A percentile compares a stretch with the other conserved stretches of the same genome.
Evolutionary conservation across 37 sponge, comb jelly and placozoan species (phyloP).

Genomic region (Hexactinellida sp.): DNA sequence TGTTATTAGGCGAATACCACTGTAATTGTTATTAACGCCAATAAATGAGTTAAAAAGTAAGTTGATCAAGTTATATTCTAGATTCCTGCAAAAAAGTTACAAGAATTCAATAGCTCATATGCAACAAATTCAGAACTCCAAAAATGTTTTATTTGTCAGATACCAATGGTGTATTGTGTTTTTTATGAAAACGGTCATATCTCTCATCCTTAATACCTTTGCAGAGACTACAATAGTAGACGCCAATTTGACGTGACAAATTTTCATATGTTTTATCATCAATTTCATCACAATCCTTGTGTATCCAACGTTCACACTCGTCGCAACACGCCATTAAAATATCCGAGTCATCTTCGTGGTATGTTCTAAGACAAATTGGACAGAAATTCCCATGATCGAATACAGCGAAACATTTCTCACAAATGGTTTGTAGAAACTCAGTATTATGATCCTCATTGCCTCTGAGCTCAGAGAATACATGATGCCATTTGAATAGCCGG

Average conservation of each 20-base stretch:
- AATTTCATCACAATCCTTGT: conserved; percentile 39
- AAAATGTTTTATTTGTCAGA: too few relatives aligned
- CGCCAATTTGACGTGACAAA: background rate
- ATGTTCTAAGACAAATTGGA: conserved; percentile 48
- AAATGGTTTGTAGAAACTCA: conserved; percentile 30
- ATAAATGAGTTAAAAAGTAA: too few relatives aligned
- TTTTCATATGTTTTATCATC: background rate
- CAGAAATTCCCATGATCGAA: conserved; percentile 49
- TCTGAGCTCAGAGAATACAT: background rate
- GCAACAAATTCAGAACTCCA: too few relatives aligned
- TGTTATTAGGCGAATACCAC: too few relatives aligned
- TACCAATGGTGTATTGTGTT: too few relatives aligned
- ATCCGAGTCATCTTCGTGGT: conserved; percentile 37
- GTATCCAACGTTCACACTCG: conserved; percentile 52
- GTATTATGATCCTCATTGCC: background rate
- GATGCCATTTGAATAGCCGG: conserved; percentile 7
- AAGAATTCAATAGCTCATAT: too few relatives aligned
- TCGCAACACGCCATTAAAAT: conserved; percentile 58
- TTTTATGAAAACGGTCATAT: conserved; percentile 5
- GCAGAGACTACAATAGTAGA: background rate
- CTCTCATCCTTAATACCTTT: background rate
- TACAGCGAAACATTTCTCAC: conserved; percentile 33
- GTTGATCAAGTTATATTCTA: too few relatives aligned
- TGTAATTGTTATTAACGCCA: too few relatives aligned
- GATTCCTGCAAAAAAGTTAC: too few relatives aligned